These are phyloP conservation scores for Hippasteria phrygiana DNA, from an alignment of 53 echinoderm and acorn worm species.

Conservation along the genomic window DNA sequence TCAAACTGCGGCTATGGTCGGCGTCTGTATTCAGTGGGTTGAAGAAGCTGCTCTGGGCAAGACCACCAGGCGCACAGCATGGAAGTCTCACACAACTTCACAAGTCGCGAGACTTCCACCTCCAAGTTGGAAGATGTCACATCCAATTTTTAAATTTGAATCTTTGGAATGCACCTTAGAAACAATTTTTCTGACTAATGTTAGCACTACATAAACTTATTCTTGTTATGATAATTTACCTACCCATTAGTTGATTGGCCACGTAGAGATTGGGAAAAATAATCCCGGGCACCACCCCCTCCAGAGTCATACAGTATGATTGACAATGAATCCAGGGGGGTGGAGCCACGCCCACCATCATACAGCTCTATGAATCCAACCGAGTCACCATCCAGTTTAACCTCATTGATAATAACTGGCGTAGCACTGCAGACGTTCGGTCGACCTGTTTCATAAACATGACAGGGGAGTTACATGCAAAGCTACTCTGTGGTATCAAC, in stretches of 20 bases:
- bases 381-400: slow-evolving; percentile 49
- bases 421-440: slow-evolving; percentile 79
- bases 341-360: slow-evolving; percentile 87
- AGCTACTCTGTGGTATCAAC: neutral
- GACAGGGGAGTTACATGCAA: neutral
- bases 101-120: too few relatives aligned
- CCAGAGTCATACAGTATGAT: slow-evolving; percentile 33
- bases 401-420: slow-evolving; percentile 85
- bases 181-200: too few relatives aligned
- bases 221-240: neutral
- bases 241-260: slow-evolving; percentile 56
- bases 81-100: too few relatives aligned
- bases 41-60: too few relatives aligned
- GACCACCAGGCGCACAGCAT: too few relatives aligned
- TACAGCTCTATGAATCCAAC: slow-evolving; percentile 86
- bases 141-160: too few relatives aligned
- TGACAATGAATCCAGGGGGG: slow-evolving; percentile 25
- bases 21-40: too few relatives aligned
- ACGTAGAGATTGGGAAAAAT: neutral
- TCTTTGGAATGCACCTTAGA: too few relatives aligned
- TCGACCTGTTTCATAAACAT: slow-evolving; percentile 52
- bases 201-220: too few relatives aligned
- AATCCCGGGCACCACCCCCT: neutral
- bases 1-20: too few relatives aligned
- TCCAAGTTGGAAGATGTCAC: too few relatives aligned